Evolutionary conservation across 2,888 invertebrate species (phyloP).

Genomic region (Tupiocoris notatus): DNA sequence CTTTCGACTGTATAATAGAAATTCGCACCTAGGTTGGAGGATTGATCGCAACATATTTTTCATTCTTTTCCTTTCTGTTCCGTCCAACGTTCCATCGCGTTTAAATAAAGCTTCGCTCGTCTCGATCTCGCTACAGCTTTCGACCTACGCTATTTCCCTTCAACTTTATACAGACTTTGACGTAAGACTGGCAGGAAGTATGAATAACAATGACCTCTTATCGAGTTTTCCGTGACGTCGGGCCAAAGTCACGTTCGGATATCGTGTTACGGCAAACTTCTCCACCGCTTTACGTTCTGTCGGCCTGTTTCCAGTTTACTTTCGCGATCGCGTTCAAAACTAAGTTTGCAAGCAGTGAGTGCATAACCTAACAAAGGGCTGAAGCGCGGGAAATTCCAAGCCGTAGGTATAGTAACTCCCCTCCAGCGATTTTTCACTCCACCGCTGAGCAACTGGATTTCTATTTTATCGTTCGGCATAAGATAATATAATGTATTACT

Average conservation of each 20-base stretch:
- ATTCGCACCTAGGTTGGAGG: not conserved
- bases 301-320: not conserved
- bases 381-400: not conserved
- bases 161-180: not conserved
- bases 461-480: no score
- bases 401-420: no score
- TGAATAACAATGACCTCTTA: conserved; percentile 20
- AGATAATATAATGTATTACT: no score
- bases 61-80: not conserved
- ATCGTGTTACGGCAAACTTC: not conserved
- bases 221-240: not conserved
- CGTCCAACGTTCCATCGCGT: not conserved
- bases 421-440: no score
- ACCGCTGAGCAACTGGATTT: no score
- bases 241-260: not conserved
- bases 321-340: not conserved
- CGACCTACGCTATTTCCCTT: not conserved
- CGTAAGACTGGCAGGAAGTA: conserved; percentile 5
- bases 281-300: not conserved
- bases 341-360: not conserved
- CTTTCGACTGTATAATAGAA: no score
- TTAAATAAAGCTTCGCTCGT: not conserved
- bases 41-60: not conserved
- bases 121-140: not conserved
- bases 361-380: not conserved